Base-by-base conservation (phyloP, 37 sponge, comb jelly and placozoan species). In the Cladorhizidae sp. region DNA sequence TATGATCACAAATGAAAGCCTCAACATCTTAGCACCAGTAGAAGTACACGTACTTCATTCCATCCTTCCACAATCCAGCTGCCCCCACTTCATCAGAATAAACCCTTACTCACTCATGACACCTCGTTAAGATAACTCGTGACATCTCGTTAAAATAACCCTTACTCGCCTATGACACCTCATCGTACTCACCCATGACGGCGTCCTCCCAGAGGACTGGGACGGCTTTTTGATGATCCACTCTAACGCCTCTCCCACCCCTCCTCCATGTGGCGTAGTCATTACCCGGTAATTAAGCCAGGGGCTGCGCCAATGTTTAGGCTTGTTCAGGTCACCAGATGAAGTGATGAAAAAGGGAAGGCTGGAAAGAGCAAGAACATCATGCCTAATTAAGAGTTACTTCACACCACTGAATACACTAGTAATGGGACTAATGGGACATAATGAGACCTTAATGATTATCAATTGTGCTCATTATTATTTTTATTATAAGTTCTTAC, bases 201-300 rank as follows among this genome's bases (percentile, higher is more conserved):
- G 88, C 8, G 65, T 77, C 28, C 78, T 76, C 38, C 49, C 83
- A 39, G 88, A 88, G 40, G 72, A 76, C 43, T 82, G 78, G 2
- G 83, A 40, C 18, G 77, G 57, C 14, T 82, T 78, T 35, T 83
- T 43, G 43, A 88, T 70, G 21, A 88, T 77, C 88, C 88, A 88
- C 33, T 85, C 57, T 25, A 56, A 39, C 73, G 23, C 73, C 36
- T 62, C 83, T 1, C 33, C 54, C 3, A 3, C 49, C 29, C 3
- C 14, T 32, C 50, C 61, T 20, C 25, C 74, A 2, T 41, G 49
- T 5, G 39, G 56, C 0, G 80, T 50, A 17, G 52, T 49, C 32
- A 64, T 50, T 0, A 51, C 45, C 36, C 90, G 86, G 73, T 85
- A 93, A 69, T 93, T 93, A 5, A 93, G 58, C 79, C 89, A 88